Evolutionary conservation across 2,888 invertebrate genomes (phyloP).

Genomic region (Drosophila subsilvestris): DNA sequence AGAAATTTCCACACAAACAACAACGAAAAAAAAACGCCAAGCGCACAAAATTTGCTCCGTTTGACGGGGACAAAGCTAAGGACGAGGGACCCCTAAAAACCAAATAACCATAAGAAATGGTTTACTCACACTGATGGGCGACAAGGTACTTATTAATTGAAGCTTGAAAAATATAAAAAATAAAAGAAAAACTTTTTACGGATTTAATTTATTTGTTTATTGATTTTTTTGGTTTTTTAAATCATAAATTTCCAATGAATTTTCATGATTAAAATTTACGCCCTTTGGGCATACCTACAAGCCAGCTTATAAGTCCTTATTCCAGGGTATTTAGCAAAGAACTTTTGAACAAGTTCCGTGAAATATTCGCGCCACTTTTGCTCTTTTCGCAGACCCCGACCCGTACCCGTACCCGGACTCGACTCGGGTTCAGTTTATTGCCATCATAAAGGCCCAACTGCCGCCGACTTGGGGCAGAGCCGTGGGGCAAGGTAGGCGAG

Average conservation of each 20-base stretch:
- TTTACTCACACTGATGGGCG: background rate
- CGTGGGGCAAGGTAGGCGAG: slow-evolving; percentile 34
- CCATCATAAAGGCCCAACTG: slow-evolving; percentile 72
- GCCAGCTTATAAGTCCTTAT: background rate
- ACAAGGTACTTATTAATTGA: background rate
- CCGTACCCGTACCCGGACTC: background rate
- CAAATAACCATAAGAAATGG: background rate
- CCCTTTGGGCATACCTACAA: background rate
- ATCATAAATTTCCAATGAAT: too few species aligned
- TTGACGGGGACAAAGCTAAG: slow-evolving; percentile 58
- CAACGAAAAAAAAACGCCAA: slow-evolving; percentile 49
- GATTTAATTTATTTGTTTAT: too few species aligned
- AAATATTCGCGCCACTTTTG: slow-evolving; percentile 71
- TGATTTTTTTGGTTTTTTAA: too few species aligned
- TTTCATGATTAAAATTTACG: too few species aligned
- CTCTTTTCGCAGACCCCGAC: slow-evolving; percentile 22
- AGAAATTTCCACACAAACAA: slow-evolving; percentile 57
- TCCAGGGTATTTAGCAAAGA: slow-evolving; percentile 16
- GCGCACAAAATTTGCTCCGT: slow-evolving; percentile 55
- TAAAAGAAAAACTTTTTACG: too few species aligned
- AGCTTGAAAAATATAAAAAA: background rate
- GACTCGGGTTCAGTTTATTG: slow-evolving; percentile 61
- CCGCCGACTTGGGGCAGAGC: slow-evolving; percentile 32
- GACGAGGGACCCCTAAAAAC: slow-evolving; percentile 17
- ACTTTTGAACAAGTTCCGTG: slow-evolving; percentile 58